phyloP scores from a whole-genome alignment of 2,113 vertebrate genomes.

The Pituophis catenifer region DNA sequence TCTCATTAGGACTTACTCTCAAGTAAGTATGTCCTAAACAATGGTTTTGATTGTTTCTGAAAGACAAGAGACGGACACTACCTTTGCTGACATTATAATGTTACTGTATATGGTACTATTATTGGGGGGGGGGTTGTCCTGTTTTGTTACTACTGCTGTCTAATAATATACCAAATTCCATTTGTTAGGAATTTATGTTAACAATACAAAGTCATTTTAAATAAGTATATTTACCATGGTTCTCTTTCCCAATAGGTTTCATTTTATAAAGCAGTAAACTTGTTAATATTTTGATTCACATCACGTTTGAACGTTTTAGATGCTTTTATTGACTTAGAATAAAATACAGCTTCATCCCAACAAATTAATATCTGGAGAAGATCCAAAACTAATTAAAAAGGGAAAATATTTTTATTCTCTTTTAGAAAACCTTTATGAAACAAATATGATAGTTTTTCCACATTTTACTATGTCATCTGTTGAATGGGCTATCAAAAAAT shows the following conservation, averaged over 20 bases:
- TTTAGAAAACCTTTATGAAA: neutral
- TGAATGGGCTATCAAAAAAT: neutral
- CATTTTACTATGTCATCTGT: neutral
- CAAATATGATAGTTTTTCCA: neutral
- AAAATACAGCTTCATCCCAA: neutral
- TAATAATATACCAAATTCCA: neutral
- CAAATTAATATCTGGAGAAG: neutral
- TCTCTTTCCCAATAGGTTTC: neutral
- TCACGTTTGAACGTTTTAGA: neutral
- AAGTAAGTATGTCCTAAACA: neutral
- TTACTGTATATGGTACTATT: neutral
- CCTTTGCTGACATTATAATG: neutral
- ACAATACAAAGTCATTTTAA: neutral
- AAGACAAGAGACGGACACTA: neutral
- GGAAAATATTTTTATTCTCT: neutral
- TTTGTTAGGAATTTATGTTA: neutral
- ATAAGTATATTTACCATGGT: neutral
- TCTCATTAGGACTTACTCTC: neutral
- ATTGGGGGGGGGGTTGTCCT: neutral
- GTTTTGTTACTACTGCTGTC: neutral
- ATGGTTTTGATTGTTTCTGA: neutral
- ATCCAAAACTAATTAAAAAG: neutral
- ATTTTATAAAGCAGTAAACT: neutral
- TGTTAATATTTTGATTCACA: neutral
- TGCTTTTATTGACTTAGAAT: neutral